A percentile compares a stretch with the other conserved stretches of the same genome.
Conservation (phyloP, 2,888 invertebrate genomes). For the Chalcosyrphus nemorum region DNA sequence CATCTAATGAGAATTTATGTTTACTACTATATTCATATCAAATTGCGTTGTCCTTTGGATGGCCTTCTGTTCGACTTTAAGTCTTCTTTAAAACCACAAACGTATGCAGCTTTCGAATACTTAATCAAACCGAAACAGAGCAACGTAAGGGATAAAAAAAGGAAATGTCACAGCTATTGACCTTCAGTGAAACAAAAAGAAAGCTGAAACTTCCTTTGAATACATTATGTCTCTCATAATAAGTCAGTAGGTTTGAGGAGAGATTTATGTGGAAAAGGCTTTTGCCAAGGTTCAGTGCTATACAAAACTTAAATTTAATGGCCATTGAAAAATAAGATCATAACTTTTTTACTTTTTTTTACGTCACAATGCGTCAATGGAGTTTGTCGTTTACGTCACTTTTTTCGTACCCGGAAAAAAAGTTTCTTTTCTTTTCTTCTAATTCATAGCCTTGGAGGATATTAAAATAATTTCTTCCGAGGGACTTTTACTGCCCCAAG, state of each 20-base stretch:
- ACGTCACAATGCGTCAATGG: constrained; percentile 2
- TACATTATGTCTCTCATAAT: neutral
- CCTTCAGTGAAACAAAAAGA: constrained; percentile 7
- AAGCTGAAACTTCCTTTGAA: neutral
- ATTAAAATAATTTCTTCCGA: neutral
- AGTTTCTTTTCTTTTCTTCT: neutral
- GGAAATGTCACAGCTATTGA: neutral
- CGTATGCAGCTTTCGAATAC: neutral
- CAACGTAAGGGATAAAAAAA: constrained; percentile 8
- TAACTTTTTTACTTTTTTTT: neutral
- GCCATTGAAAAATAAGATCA: neutral
- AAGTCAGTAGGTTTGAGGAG: neutral
- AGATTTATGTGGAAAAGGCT: constrained; percentile 15
- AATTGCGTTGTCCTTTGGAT: neutral
- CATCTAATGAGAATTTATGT: constrained; percentile 2
- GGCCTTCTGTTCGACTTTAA: neutral
- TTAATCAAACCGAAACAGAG: neutral
- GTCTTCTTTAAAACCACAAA: neutral
- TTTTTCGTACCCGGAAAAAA: neutral
- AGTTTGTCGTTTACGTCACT: neutral
- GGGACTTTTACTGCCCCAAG: neutral
- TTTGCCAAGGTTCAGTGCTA: neutral
- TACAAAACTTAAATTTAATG: constrained; percentile 2
- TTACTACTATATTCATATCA: neutral
- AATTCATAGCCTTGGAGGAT: neutral